Percentiles rank a stretch among this genome's conserved stretches.
Evolutionary conservation across 2,113 vertebrate genomes (phyloP).

Genomic region (Oryctolagus cuniculus): mOryCun1.1 NC_091434.1:115532501-115533000

Average conservation of each 20-base stretch:
- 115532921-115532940: conserved; percentile 89
- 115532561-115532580: background rate
- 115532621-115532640: conserved; percentile 28
- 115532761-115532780: conserved; percentile 31
- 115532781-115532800: conserved; percentile 50
- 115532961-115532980: conserved; percentile 88
- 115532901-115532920: conserved; percentile 85
- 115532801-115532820: conserved; percentile 77
- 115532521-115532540: background rate
- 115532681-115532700: background rate
- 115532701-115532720: background rate
- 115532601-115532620: background rate
- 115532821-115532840: conserved; percentile 80
- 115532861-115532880: conserved; percentile 83
- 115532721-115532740: background rate
- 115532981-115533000: conserved; percentile 89
- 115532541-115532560: background rate
- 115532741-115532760: conserved; percentile 51
- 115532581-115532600: background rate
- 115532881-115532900: conserved; percentile 87
- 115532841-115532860: conserved; percentile 78
- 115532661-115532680: conserved; percentile 16
- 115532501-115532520: background rate
- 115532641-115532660: background rate
- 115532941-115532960: conserved; percentile 91